These are phyloP conservation scores for Cotesia congregata DNA, from an alignment of 2,888 invertebrate genomes.

Conservation along the genomic window DNA sequence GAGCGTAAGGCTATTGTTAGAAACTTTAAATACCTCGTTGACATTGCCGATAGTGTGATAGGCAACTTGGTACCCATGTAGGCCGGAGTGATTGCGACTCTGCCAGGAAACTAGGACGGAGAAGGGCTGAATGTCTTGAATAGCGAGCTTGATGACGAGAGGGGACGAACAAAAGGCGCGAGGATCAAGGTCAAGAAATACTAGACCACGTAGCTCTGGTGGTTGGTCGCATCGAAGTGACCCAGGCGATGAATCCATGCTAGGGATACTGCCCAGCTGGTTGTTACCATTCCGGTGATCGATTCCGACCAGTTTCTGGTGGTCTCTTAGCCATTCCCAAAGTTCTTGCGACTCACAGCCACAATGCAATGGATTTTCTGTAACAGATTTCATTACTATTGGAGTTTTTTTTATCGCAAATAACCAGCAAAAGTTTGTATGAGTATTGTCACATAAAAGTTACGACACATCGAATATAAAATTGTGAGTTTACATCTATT, in stretches of 20 bases:
- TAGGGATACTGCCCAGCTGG: slow-evolving; percentile 58
- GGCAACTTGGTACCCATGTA: slow-evolving; percentile 89
- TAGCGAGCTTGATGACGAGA: slow-evolving; percentile 86
- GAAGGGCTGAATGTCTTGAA: slow-evolving; percentile 91
- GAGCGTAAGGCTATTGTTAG: too few relatives aligned
- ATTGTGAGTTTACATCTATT: background rate
- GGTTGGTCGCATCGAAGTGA: slow-evolving; percentile 86
- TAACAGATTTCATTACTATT: slow-evolving; percentile 17
- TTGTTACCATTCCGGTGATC: slow-evolving; percentile 62
- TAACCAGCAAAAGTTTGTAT: background rate
- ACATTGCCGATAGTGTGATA: slow-evolving; percentile 81
- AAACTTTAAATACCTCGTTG: slow-evolving; percentile 71
- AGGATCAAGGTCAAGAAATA: slow-evolving; percentile 84
- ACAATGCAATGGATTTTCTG: slow-evolving; percentile 92
- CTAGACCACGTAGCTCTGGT: slow-evolving; percentile 80
- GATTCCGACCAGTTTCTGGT: slow-evolving; percentile 81
- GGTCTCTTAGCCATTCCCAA: slow-evolving; percentile 93
- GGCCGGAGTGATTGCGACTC: slow-evolving; percentile 87
- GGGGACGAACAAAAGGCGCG: slow-evolving; percentile 89
- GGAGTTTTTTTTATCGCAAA: background rate
- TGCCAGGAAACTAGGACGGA: slow-evolving; percentile 92
- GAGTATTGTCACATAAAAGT: background rate
- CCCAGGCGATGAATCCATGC: slow-evolving; percentile 47
- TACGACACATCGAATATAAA: background rate
- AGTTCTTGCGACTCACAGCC: slow-evolving; percentile 91